A percentile compares a stretch with the other conserved stretches of the same genome.
Conservation (phyloP, 2,797 vertebrate genomes). For the Argyrosomus regius region DNA sequence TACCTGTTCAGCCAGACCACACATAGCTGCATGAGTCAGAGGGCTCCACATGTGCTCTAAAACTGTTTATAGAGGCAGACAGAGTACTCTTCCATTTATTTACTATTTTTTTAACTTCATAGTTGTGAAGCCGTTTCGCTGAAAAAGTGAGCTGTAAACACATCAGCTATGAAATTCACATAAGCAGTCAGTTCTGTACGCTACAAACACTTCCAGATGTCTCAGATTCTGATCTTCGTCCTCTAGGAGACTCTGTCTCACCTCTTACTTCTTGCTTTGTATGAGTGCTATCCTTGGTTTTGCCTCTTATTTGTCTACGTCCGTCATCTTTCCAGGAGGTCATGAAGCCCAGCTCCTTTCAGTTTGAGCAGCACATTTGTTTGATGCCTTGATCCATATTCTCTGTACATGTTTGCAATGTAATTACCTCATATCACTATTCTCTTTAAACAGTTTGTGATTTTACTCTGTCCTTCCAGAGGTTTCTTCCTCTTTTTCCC, state of each 20-base stretch:
- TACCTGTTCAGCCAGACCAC: slow-evolving; percentile 39
- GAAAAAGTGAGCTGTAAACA: neutral
- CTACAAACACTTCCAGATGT: slow-evolving; percentile 7
- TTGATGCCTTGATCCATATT: neutral
- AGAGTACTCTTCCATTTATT: slow-evolving; percentile 12
- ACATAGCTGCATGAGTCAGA: slow-evolving; percentile 40
- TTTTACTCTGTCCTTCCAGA: no score
- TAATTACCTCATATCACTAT: no score
- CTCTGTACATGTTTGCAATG: no score
- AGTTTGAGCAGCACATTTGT: slow-evolving; percentile 6
- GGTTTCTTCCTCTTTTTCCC: no score
- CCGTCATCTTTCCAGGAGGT: neutral
- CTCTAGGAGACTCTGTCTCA: slow-evolving; percentile 24
- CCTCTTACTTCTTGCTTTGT: slow-evolving; percentile 10
- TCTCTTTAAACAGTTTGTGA: no score
- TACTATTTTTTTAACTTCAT: slow-evolving; percentile 3
- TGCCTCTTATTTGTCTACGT: neutral
- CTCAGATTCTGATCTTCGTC: slow-evolving; percentile 6
- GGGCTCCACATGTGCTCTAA: slow-evolving; percentile 8
- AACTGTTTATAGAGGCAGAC: slow-evolving; percentile 18
- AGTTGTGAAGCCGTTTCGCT: neutral
- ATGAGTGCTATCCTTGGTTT: slow-evolving; percentile 7
- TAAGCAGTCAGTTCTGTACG: neutral
- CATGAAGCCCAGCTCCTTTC: neutral
- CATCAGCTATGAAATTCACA: slow-evolving; percentile 16